Conservation (phyloP, 2,113 vertebrate species). For the Chascanopsetta lugubris region DNA sequence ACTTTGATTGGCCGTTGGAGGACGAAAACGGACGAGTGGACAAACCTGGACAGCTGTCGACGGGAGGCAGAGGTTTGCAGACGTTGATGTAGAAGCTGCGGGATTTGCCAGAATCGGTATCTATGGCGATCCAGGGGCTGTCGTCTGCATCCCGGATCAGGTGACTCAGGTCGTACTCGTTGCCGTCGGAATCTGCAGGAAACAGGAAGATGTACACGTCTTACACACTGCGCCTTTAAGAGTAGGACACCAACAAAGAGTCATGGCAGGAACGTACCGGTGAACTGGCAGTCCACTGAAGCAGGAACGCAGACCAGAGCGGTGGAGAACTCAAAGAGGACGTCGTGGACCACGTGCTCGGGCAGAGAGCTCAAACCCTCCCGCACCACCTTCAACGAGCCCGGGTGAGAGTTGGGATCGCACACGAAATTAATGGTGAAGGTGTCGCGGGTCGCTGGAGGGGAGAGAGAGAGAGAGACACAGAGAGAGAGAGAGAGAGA, state of each 20-base stretch:
- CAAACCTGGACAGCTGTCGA: slow-evolving; percentile 84
- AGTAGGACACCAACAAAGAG: too few relatives aligned
- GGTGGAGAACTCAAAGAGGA: slow-evolving; percentile 90
- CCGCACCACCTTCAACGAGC: slow-evolving; percentile 77
- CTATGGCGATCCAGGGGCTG: slow-evolving; percentile 87
- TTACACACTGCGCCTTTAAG: background rate
- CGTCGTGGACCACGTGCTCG: slow-evolving; percentile 76
- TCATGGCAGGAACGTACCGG: too few relatives aligned
- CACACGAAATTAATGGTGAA: slow-evolving; percentile 91
- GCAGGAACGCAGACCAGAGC: slow-evolving; percentile 88
- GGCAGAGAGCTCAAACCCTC: slow-evolving; percentile 81
- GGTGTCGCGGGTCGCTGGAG: slow-evolving; percentile 79
- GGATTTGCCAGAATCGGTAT: slow-evolving; percentile 76
- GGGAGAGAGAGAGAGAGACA: slow-evolving; percentile 13
- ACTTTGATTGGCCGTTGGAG: too few relatives aligned
- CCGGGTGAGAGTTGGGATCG: slow-evolving; percentile 79
- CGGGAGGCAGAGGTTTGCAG: slow-evolving; percentile 86
- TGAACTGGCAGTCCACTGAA: slow-evolving; percentile 90
- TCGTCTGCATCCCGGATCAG: slow-evolving; percentile 78
- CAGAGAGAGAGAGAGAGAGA: background rate
- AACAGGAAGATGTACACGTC: background rate
- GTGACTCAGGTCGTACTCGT: slow-evolving; percentile 91
- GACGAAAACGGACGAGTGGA: background rate
- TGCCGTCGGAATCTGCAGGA: slow-evolving; percentile 85
- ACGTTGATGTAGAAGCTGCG: slow-evolving; percentile 90